A percentile compares a stretch with the other conserved stretches of the same genome.
Conservation (phyloP, 2,888 invertebrate species). For the Lathronympha strigana region DNA sequence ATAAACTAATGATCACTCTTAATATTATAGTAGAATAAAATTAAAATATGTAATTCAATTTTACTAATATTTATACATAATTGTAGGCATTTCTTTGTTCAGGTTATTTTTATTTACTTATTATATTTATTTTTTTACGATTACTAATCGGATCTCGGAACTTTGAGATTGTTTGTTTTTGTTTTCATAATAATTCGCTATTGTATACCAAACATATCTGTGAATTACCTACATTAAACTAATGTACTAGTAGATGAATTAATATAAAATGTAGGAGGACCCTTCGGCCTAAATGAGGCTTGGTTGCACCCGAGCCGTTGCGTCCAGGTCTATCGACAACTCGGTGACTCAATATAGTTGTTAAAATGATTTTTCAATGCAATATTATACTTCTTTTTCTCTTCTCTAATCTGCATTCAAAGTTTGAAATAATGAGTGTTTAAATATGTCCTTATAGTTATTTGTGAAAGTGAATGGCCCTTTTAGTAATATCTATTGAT, state of each 20-base stretch:
- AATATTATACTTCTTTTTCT: background rate
- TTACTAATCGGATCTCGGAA: constrained; percentile 41
- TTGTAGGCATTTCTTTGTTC: constrained; percentile 26
- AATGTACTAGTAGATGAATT: constrained; percentile 31
- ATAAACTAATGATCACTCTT: constrained; percentile 33
- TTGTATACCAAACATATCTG: constrained; percentile 57
- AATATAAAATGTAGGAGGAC: constrained; percentile 23
- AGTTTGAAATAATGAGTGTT: background rate
- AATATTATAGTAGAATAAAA: constrained; percentile 30
- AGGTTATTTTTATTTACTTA: constrained; percentile 20
- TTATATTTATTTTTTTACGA: constrained; percentile 31
- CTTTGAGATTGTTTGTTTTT: constrained; percentile 45
- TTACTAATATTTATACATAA: constrained; percentile 23
- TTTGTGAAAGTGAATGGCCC: too few relatives aligned
- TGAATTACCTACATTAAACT: constrained; percentile 43
- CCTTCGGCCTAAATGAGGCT: constrained; percentile 33
- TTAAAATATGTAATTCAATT: constrained; percentile 32
- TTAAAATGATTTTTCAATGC: background rate
- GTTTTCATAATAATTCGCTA: constrained; percentile 56
- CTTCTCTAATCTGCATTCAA: background rate
- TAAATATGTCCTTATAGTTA: background rate
- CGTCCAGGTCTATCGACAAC: constrained; percentile 30
- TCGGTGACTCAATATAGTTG: constrained; percentile 13
- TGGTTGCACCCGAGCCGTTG: constrained; percentile 23
- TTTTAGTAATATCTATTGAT: too few relatives aligned